Base-by-base conservation (phyloP, 1,140 invertebrate genomes). In the Drosophila pectinifera region DNA sequence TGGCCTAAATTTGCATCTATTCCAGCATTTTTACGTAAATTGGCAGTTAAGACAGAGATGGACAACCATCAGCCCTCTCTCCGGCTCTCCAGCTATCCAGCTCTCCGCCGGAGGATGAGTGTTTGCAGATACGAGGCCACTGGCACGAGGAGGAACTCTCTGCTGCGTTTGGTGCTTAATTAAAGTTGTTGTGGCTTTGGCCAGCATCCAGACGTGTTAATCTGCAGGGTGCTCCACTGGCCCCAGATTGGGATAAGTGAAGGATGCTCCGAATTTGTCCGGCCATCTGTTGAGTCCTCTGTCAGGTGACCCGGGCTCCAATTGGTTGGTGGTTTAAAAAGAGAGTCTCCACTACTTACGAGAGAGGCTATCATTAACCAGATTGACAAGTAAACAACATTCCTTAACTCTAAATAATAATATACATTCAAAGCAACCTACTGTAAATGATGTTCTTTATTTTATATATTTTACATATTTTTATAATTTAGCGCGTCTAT, bases 21-120 rank as follows among this genome's bases (percentile, higher is more conserved):
- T 78, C 61, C 62, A 51, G 77, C 77, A 85, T 77, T 84, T 84
- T 80, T 80, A 77, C 77, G 61, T 48, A 85, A 84, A 85, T 85
- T 85, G 80, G 73, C 81, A 85, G 77, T 80, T 80, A 63, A 73
- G 81, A 80, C 65, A 61, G 72, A 70, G 64, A 41, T 38, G 43
- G 55, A 65, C 38, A 59, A 51, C 26, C 48, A 34, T 22, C 41
- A 53, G 45, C 57, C 61, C n/a, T n/a, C n/a, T n/a, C n/a, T n/a
- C n/a, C 43, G 42, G 54, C 73, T 46, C 28, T 68, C 56, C 58
- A 58, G 58, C 51, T n/a, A n/a, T n/a, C n/a, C 43, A 39, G 54
- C 73, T 46, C 28, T 68, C 56, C 58, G 42, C 62, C 22, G 16
- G 36, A 20, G 46, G 22, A 28, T 16, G 51, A 48, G 51, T 61